These are phyloP conservation scores for Galerucella calmariensis DNA, from an alignment of 2,888 invertebrate genomes.

Conservation along the genomic window DNA sequence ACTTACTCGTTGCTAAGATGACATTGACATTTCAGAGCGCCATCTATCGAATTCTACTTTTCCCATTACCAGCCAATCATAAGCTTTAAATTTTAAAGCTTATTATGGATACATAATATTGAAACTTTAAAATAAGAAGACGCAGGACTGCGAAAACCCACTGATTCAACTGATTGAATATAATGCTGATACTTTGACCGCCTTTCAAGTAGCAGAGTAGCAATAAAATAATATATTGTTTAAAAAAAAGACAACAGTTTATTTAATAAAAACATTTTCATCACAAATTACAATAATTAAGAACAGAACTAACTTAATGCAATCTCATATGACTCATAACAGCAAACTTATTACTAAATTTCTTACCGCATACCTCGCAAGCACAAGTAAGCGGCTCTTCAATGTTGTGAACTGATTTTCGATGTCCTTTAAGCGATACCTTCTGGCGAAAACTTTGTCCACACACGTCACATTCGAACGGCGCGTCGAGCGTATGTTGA, in stretches of 20 bases:
- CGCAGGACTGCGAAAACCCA: no score
- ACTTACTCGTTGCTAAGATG: no score
- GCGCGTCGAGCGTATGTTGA: slow-evolving; percentile 56
- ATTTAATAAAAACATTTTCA: background rate
- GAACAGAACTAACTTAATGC: slow-evolving; percentile 38
- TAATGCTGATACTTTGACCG: no score
- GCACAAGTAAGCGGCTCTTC: slow-evolving; percentile 50
- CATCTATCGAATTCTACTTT: no score
- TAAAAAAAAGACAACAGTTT: background rate
- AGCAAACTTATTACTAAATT: slow-evolving; percentile 46
- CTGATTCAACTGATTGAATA: no score
- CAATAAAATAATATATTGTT: background rate
- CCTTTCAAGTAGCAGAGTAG: no score
- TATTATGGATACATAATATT: no score
- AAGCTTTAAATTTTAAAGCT: no score
- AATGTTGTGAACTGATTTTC: slow-evolving; percentile 55
- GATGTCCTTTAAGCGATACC: slow-evolving; percentile 54
- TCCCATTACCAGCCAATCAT: no score
- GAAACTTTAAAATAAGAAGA: no score
- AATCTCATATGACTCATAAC: slow-evolving; percentile 48
- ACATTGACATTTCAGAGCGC: no score
- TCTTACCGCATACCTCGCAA: slow-evolving; percentile 53
- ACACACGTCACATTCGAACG: slow-evolving; percentile 54
- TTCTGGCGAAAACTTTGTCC: slow-evolving; percentile 56
- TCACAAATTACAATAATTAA: background rate